These are phyloP conservation scores for Eira barbara DNA, from an alignment of 2,113 vertebrate genomes.

Conservation along the genomic window DNA sequence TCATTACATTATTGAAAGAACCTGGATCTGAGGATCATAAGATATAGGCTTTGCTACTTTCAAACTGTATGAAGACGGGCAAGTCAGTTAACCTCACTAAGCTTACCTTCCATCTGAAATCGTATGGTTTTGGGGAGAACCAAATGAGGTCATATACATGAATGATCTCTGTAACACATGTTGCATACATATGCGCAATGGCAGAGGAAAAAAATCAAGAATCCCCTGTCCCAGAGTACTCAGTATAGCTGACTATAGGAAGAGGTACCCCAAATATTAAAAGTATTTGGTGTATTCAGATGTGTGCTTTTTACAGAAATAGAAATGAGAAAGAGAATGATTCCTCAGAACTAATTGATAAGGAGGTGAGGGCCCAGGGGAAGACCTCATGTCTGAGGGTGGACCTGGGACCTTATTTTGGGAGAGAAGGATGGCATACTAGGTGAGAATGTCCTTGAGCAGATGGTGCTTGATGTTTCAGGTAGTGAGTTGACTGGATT, in stretches of 20 bases:
- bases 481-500: background rate
- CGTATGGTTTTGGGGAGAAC: background rate
- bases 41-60: background rate
- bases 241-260: background rate
- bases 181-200: background rate
- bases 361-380: background rate
- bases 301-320: constrained; percentile 14
- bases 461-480: background rate
- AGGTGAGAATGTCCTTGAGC: background rate
- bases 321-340: background rate
- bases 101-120: constrained; percentile 21
- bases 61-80: background rate
- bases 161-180: background rate
- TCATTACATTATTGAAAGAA: background rate
- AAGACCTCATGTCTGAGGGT: background rate
- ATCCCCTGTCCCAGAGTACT: background rate
- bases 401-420: background rate
- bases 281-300: background rate
- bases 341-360: background rate
- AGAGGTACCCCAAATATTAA: background rate
- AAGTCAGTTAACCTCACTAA: background rate
- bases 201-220: background rate
- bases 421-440: background rate
- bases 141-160: background rate
- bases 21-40: background rate